Percentiles rank a stretch among this genome's conserved stretches.
Evolutionary conservation across 2,113 vertebrate genomes (phyloP).

Genomic region (Anarrhichthys ocellatus): DNA sequence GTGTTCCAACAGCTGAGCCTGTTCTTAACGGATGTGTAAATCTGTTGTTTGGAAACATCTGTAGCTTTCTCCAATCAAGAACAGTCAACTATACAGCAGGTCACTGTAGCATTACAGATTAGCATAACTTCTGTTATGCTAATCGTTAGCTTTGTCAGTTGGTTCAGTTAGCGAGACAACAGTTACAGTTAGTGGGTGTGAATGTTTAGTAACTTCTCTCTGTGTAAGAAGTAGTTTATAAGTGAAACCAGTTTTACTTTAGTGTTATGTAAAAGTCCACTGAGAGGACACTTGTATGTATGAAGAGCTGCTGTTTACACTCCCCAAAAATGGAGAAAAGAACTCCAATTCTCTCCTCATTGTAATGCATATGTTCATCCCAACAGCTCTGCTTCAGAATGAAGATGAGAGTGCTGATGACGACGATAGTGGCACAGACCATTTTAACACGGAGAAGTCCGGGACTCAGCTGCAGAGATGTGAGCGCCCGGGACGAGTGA

Average conservation of each 20-base stretch:
- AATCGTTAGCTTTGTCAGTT: not conserved
- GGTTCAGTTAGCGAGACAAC: not conserved
- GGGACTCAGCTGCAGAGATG: conserved; percentile 81
- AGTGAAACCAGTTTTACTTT: not conserved
- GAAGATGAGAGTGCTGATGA: conserved; percentile 63
- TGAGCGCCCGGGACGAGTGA: conserved; percentile 63
- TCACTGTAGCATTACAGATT: not conserved
- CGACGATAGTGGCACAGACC: conserved; percentile 83
- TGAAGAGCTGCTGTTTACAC: not conserved
- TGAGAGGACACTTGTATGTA: not conserved
- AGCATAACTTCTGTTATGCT: not conserved
- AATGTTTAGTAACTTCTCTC: not conserved
- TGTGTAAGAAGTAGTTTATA: not conserved
- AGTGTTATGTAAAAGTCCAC: not conserved
- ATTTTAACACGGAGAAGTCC: conserved; percentile 70
- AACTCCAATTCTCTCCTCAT: not conserved
- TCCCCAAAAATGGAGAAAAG: no score
- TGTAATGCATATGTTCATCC: not conserved
- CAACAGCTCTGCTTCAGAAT: conserved; percentile 76
- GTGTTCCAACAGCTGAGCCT: no score
- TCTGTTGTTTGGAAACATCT: no score
- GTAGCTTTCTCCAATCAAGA: no score
- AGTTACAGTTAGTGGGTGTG: not conserved
- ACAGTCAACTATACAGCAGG: no score
- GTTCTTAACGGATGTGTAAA: no score